A percentile compares a stretch with the other conserved stretches of the same genome.
Evolutionary conservation across 2,888 invertebrate genomes (phyloP).

Genomic region (Tipula confusa): DNA sequence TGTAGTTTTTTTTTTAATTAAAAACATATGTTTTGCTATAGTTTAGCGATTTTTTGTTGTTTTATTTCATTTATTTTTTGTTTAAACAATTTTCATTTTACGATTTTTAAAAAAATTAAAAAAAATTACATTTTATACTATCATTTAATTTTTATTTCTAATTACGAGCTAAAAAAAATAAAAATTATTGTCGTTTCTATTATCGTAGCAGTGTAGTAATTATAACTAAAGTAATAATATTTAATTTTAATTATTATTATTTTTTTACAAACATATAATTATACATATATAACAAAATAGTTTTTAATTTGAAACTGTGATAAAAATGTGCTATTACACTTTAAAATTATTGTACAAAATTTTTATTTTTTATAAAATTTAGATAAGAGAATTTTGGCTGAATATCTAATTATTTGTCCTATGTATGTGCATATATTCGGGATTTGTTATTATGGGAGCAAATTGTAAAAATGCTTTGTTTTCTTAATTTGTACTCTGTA

Average conservation of each 20-base stretch:
- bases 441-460: not conserved
- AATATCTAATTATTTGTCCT: too few relatives aligned
- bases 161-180: not conserved
- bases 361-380: not conserved
- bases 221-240: not conserved
- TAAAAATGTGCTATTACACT: not conserved
- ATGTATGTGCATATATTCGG: too few relatives aligned
- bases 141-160: not conserved
- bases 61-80: not conserved
- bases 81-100: not conserved
- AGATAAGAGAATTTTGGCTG: constrained; percentile 9
- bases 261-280: too few relatives aligned
- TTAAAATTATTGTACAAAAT: not conserved
- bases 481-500: too few relatives aligned
- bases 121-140: not conserved
- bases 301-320: not conserved
- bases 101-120: not conserved
- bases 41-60: not conserved
- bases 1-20: not conserved
- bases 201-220: not conserved
- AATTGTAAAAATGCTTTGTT: not conserved
- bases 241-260: constrained; percentile 3
- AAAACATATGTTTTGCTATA: not conserved
- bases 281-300: not conserved
- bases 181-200: not conserved